Conservation (phyloP, 2,888 invertebrate genomes). For the Dugesia japonica region DNA sequence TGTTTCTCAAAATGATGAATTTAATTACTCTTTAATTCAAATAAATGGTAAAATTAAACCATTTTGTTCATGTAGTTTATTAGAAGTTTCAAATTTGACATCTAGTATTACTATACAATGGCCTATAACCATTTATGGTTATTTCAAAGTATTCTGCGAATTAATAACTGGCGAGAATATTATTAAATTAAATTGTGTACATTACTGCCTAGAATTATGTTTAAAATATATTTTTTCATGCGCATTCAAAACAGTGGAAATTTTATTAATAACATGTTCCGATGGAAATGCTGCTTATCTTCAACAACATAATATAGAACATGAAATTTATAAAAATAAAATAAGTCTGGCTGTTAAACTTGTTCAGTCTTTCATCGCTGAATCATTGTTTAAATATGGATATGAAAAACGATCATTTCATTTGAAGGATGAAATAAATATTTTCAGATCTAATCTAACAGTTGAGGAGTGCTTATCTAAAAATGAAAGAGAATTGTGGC, state of each 20-base stretch:
- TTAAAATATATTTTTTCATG: not conserved
- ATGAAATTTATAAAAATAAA: not conserved
- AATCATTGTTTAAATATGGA: not conserved
- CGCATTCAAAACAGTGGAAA: not conserved
- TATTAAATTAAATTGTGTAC: not conserved
- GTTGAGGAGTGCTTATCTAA: not conserved
- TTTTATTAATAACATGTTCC: not conserved
- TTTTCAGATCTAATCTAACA: not conserved
- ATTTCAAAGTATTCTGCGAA: not conserved
- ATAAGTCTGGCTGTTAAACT: not conserved
- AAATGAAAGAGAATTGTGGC: slow-evolving; percentile 65
- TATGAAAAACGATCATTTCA: not conserved
- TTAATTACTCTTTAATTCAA: not conserved
- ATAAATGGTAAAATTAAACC: not conserved
- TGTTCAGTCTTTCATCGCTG: not conserved
- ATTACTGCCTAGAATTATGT: not conserved
- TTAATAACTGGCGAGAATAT: not conserved
- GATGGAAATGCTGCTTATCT: not conserved
- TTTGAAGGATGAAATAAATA: not conserved
- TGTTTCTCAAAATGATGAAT: not conserved
- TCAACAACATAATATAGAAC: not conserved
- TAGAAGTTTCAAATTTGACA: not conserved
- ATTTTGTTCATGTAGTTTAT: not conserved
- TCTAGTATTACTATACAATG: not conserved
- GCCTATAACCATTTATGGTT: not conserved